Evolutionary conservation across 2,113 vertebrate species (phyloP).

Genomic region (Tragelaphus strepsiceros): DNA sequence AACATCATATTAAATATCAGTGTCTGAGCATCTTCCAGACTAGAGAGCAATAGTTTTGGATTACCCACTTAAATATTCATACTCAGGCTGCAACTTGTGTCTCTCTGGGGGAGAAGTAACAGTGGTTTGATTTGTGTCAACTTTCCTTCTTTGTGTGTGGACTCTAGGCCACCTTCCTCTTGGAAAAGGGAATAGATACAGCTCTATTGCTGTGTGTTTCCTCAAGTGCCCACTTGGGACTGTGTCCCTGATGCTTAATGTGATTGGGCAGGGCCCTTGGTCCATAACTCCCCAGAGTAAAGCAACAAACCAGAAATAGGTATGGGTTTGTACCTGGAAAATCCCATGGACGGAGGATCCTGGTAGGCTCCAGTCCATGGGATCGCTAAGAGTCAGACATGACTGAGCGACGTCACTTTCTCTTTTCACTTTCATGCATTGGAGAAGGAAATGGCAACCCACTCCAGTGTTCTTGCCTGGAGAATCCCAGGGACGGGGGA

Average conservation of each 20-base stretch:
- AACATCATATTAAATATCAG: not conserved
- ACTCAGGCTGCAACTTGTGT: not conserved
- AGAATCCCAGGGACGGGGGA: no score
- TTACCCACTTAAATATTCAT: not conserved
- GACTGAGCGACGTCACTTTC: no score
- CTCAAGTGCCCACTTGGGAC: not conserved
- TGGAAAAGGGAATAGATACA: not conserved
- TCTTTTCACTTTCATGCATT: no score
- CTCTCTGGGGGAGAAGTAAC: not conserved
- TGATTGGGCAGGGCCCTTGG: not conserved
- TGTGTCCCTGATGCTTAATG: not conserved
- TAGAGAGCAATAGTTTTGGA: conserved; percentile 37
- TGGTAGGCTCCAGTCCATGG: no score
- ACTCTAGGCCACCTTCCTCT: not conserved
- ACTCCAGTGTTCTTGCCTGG: no score
- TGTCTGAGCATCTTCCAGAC: conserved; percentile 33
- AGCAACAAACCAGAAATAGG: not conserved
- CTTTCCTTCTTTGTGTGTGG: not conserved
- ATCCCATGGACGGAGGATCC: no score
- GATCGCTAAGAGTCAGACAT: no score
- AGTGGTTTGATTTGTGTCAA: not conserved
- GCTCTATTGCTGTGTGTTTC: not conserved
- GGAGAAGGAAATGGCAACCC: no score
- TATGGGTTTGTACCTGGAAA: not conserved
- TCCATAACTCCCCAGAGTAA: not conserved